Evolutionary conservation across 1,140 invertebrate genomes (phyloP).

Genomic region (Papilio helenus): DNA sequence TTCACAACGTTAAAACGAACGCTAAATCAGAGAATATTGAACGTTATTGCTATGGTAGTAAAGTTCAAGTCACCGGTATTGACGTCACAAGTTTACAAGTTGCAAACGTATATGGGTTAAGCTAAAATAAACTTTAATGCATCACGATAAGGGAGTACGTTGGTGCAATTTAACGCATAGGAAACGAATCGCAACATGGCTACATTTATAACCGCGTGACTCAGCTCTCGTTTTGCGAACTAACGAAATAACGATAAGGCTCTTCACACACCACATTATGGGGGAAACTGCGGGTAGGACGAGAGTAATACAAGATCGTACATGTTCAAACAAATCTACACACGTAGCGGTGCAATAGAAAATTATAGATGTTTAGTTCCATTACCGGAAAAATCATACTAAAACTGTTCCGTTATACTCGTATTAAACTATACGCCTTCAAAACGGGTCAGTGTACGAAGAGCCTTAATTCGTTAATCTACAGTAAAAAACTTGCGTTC

Average conservation of each 20-base stretch:
- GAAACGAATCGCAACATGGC: background rate
- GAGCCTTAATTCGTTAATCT: conserved; percentile 13
- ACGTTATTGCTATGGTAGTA: background rate
- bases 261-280: no score
- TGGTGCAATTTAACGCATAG: background rate
- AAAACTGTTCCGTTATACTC: no score
- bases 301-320: no score
- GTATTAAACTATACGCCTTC: no score
- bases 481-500: background rate
- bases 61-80: background rate
- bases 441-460: no score
- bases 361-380: no score
- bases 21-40: background rate
- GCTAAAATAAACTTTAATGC: conserved; percentile 7
- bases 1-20: background rate
- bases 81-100: background rate
- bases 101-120: background rate
- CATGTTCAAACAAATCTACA: no score
- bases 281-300: no score
- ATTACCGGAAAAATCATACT: no score
- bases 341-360: no score
- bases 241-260: conserved; percentile 31
- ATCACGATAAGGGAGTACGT: background rate
- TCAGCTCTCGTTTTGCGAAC: conserved; percentile 30
- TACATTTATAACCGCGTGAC: conserved; percentile 23